Base-by-base conservation (phyloP, 2,888 invertebrate genomes). In the Peribatodes rhomboidaria region DNA sequence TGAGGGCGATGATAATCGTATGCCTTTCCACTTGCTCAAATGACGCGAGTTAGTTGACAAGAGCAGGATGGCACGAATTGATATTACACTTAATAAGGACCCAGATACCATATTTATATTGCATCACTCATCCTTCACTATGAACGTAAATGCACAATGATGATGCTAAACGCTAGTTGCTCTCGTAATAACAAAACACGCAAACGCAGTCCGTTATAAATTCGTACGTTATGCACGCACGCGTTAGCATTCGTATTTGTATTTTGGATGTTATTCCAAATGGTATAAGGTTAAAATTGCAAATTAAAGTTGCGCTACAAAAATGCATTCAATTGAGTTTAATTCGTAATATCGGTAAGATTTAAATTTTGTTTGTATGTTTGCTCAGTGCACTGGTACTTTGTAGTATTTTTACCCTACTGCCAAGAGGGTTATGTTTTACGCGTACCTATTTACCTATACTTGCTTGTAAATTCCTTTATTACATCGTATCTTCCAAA, bases 341-440 rank as follows among this genome's bases (percentile, higher is more conserved):
- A 46, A n/a, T n/a, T 16, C 6, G 2, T 27, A 27, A 27, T 41
- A 20, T 44, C 0, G 18, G 2, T 44, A 13, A 9, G n/a, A 31
- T 4, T 31, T 16, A 11, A 52, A 68, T 74, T 72, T 70, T 69
- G 64, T 68, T 64, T 70, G 14, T 27, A 31, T 54, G 63, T 70
- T 71, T 71, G 64, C 70, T 67, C 39, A 20, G n/a, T 22, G n/a
- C 27, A 47, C 33, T 33, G 27, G 42, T 27, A 0, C 18, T n/a
- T n/a, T n/a, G n/a, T n/a, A n/a, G n/a, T n/a, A n/a, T n/a, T n/a
- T n/a, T n/a, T n/a, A n/a, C n/a, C n/a, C n/a, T n/a, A n/a, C n/a
- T n/a, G n/a, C n/a, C n/a, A n/a, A n/a, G n/a, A n/a, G n/a, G n/a
- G n/a, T n/a, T n/a, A n/a, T n/a, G n/a, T n/a, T n/a, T n/a, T n/a